Conservation (phyloP, 2,113 vertebrate species). For the Myotis lucifugus region DNA sequence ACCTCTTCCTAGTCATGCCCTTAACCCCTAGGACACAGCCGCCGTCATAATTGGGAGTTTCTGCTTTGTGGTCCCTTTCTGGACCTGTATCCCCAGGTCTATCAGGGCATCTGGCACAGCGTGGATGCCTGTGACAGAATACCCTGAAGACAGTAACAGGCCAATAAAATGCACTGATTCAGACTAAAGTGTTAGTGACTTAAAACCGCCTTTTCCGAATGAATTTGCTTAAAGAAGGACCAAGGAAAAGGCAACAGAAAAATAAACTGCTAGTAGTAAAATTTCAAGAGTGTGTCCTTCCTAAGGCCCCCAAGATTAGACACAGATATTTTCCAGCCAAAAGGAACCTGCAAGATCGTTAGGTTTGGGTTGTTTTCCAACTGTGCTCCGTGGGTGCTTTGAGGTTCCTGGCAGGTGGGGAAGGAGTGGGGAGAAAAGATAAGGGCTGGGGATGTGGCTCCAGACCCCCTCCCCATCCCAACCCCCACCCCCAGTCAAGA, state of each 20-base stretch:
- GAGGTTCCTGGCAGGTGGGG: background rate
- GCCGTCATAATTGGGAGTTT: fast-evolving
- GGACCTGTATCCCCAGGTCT: background rate
- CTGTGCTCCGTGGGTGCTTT: background rate
- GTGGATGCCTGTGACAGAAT: background rate
- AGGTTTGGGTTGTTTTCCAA: background rate
- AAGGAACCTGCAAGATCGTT: background rate
- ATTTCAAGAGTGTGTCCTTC: background rate
- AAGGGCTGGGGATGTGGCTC: background rate
- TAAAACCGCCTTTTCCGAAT: background rate
- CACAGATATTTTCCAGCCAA: background rate
- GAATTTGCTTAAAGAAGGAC: background rate
- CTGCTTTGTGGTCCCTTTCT: background rate
- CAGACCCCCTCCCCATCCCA: background rate
- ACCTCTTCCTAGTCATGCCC: background rate
- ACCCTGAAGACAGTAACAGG: background rate
- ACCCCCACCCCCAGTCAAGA: fast-evolving
- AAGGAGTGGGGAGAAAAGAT: background rate
- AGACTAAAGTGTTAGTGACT: background rate
- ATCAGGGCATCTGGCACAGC: too few species aligned
- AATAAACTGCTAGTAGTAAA: background rate
- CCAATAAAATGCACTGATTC: background rate
- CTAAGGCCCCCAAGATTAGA: background rate
- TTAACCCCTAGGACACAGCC: background rate
- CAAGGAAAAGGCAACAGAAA: background rate